Percentiles rank a stretch among this genome's conserved stretches.
These are phyloP conservation scores for Corvus moneduloides DNA, from an alignment of 2,113 vertebrate species.

Conservation along the genomic window DNA sequence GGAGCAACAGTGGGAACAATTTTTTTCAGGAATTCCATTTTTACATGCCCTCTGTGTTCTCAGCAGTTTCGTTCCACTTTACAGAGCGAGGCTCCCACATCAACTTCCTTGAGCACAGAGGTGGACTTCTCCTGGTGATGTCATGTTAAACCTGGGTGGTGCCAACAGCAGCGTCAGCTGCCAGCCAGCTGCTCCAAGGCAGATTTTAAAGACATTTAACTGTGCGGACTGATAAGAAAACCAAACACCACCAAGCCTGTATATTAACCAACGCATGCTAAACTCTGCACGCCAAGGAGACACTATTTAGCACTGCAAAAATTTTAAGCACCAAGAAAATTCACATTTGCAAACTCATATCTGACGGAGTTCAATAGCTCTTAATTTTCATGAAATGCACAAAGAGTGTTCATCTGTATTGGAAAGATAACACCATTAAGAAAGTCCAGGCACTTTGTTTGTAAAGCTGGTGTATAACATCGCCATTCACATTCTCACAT, in stretches of 20 bases:
- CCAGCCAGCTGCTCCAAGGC: constrained; percentile 85
- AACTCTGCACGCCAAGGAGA: background rate
- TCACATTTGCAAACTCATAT: background rate
- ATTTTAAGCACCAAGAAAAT: constrained; percentile 25
- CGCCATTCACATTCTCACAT: background rate
- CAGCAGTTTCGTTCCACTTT: background rate
- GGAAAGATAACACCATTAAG: constrained; percentile 62
- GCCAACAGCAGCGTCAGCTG: constrained; percentile 65
- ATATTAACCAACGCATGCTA: background rate
- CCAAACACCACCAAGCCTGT: constrained; percentile 40
- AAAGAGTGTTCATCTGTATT: constrained; percentile 27
- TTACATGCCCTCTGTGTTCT: background rate
- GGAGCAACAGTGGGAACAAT: constrained; percentile 80
- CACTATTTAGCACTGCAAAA: background rate
- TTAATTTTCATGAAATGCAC: constrained; percentile 30
- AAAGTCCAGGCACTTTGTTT: constrained; percentile 15
- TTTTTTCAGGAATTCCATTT: constrained; percentile 93
- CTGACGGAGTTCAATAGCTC: background rate
- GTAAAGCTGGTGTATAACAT: background rate
- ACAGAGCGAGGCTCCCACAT: background rate
- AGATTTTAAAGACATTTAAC: constrained; percentile 81
- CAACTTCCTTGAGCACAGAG: constrained; percentile 69
- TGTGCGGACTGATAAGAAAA: constrained; percentile 79
- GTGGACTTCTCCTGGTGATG: constrained; percentile 70
- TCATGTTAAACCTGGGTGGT: constrained; percentile 74